A percentile compares a stretch with the other conserved stretches of the same genome.
These are phyloP conservation scores for Triops longicaudatus DNA, from an alignment of 1,140 invertebrate genomes.

Conservation along the genomic window DNA sequence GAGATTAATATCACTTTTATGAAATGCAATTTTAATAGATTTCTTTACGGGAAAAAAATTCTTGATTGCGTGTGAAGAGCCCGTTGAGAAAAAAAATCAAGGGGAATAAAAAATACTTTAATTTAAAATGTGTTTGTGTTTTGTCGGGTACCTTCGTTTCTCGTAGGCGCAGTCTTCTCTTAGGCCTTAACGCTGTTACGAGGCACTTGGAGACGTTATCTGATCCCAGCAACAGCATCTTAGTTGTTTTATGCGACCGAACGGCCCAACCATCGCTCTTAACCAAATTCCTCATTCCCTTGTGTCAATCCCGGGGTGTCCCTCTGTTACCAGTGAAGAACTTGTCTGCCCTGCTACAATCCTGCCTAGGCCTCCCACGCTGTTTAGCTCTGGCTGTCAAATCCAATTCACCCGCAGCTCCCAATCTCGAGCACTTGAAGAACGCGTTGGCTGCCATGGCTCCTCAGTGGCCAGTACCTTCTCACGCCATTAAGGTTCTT, in stretches of 20 bases:
- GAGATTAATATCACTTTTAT: too few species aligned
- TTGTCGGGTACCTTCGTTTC: not conserved
- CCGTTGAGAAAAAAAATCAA: too few species aligned
- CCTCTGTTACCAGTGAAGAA: not conserved
- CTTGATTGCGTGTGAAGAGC: too few species aligned
- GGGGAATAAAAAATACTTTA: too few species aligned
- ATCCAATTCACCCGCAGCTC: not conserved
- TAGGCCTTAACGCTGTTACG: not conserved
- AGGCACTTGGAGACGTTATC: not conserved
- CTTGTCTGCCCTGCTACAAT: not conserved
- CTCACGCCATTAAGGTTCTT: not conserved
- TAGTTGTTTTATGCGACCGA: slow-evolving; percentile 16
- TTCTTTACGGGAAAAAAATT: too few species aligned
- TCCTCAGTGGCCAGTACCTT: not conserved
- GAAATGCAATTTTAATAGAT: too few species aligned
- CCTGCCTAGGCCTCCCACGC: not conserved
- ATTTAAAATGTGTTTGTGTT: not conserved
- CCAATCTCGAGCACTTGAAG: not conserved
- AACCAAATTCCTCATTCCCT: slow-evolving; percentile 19
- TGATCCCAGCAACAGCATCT: not conserved
- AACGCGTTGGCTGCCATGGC: not conserved
- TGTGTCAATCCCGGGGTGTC: not conserved
- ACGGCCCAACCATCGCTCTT: not conserved
- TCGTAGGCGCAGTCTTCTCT: not conserved
- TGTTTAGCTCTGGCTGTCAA: slow-evolving; percentile 17